Conservation (phyloP, 2,797 vertebrate species). For the Acestrorhynchus altus region DNA sequence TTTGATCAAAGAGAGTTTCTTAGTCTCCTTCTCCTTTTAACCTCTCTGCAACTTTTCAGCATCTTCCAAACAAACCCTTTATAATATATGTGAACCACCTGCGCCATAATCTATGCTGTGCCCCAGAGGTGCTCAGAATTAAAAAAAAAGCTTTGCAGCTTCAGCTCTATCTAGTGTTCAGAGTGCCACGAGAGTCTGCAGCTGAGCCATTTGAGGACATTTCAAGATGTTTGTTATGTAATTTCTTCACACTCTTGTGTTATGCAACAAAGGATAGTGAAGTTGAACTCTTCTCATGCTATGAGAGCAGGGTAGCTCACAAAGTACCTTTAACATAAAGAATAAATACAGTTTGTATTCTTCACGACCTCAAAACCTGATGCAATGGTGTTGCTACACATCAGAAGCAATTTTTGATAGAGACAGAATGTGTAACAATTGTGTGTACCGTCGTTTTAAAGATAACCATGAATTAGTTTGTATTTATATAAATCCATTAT, state of each 20-base stretch:
- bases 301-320: background rate
- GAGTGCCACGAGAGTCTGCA: too few relatives aligned
- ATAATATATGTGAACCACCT: background rate
- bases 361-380: too few relatives aligned
- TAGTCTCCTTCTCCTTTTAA: background rate
- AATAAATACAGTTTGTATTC: too few relatives aligned
- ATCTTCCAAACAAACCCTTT: background rate
- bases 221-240: background rate
- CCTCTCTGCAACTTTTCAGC: background rate
- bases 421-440: too few relatives aligned
- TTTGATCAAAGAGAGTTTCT: slow-evolving; percentile 30
- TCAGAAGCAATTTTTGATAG: too few relatives aligned
- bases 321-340: background rate
- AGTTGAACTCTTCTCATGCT: background rate
- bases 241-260: background rate
- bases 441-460: too few relatives aligned
- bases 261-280: background rate
- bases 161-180: background rate
- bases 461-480: too few relatives aligned
- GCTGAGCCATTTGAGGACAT: background rate
- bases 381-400: too few relatives aligned
- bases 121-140: background rate
- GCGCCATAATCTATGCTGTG: background rate
- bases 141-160: background rate
- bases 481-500: too few relatives aligned